These are phyloP conservation scores for Sus scrofa DNA, from an alignment of 2,113 vertebrate species.

Conservation along the genomic window T2T-Sscrofa CM000812.6:189941501-189942000, in stretches of 20 bases:
- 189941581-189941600: slow-evolving; percentile 34
- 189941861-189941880: not conserved
- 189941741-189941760: not conserved
- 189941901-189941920: not conserved
- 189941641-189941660: not conserved
- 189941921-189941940: not conserved
- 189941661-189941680: not conserved
- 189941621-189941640: not conserved
- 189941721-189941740: not conserved
- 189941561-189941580: slow-evolving; percentile 3
- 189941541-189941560: not conserved
- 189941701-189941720: not conserved
- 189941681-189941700: not conserved
- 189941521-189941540: slow-evolving; percentile 29
- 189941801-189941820: not conserved
- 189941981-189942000: not conserved
- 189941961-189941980: not conserved
- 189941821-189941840: not conserved
- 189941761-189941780: not conserved
- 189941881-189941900: not conserved
- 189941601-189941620: not conserved
- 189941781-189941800: not conserved
- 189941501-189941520: slow-evolving; percentile 46
- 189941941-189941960: not conserved
- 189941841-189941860: not conserved